A percentile compares a stretch with the other conserved stretches of the same genome.
Conservation (phyloP, 2,888 invertebrate species). For the Heliconius aoede region DNA sequence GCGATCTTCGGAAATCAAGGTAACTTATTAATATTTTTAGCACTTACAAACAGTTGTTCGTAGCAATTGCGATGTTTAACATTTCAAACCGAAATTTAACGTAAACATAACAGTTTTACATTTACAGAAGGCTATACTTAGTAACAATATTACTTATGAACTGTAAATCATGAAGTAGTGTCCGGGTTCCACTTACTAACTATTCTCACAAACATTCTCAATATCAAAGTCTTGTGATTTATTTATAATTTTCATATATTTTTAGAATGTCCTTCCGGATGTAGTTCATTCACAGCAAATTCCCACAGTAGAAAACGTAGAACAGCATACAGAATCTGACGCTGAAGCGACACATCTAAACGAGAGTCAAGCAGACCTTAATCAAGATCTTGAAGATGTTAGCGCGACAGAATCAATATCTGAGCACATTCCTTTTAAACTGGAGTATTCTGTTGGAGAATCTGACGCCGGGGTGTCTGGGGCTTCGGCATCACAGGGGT, state of each 20-base stretch:
- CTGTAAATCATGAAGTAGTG: neutral
- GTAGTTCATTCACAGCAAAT: constrained; percentile 81
- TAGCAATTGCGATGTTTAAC: constrained; percentile 37
- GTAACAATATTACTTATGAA: neutral
- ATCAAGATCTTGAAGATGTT: constrained; percentile 56
- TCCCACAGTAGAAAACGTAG: constrained; percentile 63
- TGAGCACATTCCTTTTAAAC: constrained; percentile 73
- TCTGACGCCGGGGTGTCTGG: constrained; percentile 54
- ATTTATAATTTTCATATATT: constrained; percentile 73
- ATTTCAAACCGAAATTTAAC: constrained; percentile 44
- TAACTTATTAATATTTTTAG: constrained; percentile 50
- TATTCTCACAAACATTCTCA: constrained; percentile 6
- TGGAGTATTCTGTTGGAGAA: constrained; percentile 66
- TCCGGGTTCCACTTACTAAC: neutral
- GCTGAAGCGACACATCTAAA: constrained; percentile 52
- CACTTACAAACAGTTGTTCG: constrained; percentile 32
- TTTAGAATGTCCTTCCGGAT: constrained; percentile 83
- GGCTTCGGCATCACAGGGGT: constrained; percentile 51
- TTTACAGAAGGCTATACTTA: neutral
- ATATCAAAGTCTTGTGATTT: constrained; percentile 48
- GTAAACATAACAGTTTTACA: constrained; percentile 11
- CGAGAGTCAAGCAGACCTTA: constrained; percentile 36
- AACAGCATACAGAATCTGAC: constrained; percentile 57
- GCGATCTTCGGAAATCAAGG: constrained; percentile 69
- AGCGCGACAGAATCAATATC: constrained; percentile 75